Evolutionary conservation across 2,797 vertebrate genomes (phyloP).

Genomic region (Botia kubotai): DNA sequence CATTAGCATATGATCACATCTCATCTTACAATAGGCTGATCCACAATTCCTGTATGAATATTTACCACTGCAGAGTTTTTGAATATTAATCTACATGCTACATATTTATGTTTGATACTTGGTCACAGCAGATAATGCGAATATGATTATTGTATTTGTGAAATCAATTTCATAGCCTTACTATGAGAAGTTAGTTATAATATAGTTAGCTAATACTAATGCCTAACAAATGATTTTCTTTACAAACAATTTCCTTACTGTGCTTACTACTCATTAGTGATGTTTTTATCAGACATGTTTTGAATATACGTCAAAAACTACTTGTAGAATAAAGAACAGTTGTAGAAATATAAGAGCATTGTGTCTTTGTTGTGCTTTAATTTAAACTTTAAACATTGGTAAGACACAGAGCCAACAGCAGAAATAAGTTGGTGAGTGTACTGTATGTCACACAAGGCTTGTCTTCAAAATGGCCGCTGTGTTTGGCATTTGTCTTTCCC

Average conservation of each 20-base stretch:
- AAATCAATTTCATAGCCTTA: not conserved
- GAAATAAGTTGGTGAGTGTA: not conserved
- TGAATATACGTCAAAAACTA: not conserved
- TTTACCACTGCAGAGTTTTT: conserved; percentile 68
- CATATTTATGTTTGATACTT: conserved; percentile 50
- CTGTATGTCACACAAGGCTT: conserved; percentile 18
- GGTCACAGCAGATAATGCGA: not conserved
- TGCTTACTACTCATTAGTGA: no score
- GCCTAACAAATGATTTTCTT: not conserved
- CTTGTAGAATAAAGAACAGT: not conserved
- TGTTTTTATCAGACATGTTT: no score
- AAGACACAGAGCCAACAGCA: not conserved
- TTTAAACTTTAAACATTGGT: not conserved
- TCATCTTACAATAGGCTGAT: conserved; percentile 87
- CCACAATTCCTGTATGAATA: conserved; percentile 77
- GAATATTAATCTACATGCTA: conserved; percentile 74
- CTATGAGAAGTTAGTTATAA: not conserved
- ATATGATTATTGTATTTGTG: not conserved
- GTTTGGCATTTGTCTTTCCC: conserved; percentile 63
- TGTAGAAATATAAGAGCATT: not conserved
- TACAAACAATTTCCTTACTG: no score
- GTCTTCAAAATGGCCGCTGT: conserved; percentile 54
- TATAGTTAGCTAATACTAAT: no score
- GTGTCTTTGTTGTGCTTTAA: not conserved
- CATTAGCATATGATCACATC: conserved; percentile 97